A percentile compares a stretch with the other conserved stretches of the same genome.
These are phyloP conservation scores for Sardina pilchardus DNA, from an alignment of 2,113 vertebrate genomes.

Conservation along the genomic window DNA sequence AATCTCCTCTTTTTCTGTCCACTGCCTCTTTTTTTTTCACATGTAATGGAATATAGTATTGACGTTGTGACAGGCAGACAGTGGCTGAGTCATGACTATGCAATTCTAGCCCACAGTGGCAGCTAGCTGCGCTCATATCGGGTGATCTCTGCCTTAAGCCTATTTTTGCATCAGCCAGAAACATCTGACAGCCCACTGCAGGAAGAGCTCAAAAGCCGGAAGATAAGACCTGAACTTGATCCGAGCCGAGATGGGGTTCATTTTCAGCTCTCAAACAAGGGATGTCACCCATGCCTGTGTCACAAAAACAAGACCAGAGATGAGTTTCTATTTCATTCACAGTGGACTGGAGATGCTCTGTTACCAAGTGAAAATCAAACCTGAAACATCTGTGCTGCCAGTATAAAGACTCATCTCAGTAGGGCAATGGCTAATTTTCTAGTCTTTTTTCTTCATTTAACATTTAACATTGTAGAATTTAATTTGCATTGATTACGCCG, in stretches of 20 bases:
- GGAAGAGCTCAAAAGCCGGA: background rate
- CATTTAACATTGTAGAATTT: background rate
- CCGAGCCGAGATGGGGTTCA: background rate
- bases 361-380: background rate
- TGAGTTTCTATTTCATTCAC: background rate
- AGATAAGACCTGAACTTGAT: background rate
- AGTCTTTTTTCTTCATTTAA: background rate
- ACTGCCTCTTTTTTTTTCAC: constrained; percentile 42
- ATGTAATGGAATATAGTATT: constrained; percentile 70
- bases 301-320: background rate
- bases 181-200: background rate
- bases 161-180: constrained; percentile 5
- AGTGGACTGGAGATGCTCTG: background rate
- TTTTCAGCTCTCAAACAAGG: background rate
- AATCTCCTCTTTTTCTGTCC: background rate
- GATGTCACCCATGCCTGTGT: background rate
- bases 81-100: constrained; percentile 64
- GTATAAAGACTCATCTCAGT: background rate
- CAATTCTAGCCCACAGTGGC: constrained; percentile 59
- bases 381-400: background rate
- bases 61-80: constrained; percentile 59
- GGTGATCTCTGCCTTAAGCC: constrained; percentile 44
- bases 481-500: background rate
- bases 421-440: background rate
- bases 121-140: constrained; percentile 40